Conservation (phyloP, 1,140 invertebrate genomes). For the Leptoteleia sp. region DNA sequence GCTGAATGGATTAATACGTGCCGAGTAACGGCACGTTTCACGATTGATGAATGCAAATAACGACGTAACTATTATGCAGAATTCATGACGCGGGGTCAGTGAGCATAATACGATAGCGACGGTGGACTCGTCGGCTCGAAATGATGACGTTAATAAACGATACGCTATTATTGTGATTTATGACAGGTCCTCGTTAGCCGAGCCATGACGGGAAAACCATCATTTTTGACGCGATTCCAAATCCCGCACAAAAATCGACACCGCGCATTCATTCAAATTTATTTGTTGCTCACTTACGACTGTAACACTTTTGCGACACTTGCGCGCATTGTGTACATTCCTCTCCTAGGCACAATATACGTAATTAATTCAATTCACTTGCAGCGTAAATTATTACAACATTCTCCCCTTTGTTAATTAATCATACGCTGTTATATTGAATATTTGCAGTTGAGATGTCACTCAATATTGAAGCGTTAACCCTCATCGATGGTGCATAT, state of each 20-base stretch:
- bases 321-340: too few relatives aligned
- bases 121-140: conserved; percentile 60
- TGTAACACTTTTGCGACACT: too few relatives aligned
- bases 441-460: too few relatives aligned
- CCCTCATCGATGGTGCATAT: too few relatives aligned
- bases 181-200: conserved; percentile 61
- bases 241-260: neutral
- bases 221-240: conserved; percentile 24
- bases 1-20: conserved; percentile 45
- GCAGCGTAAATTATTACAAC: too few relatives aligned
- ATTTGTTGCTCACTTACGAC: too few relatives aligned
- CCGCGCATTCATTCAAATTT: neutral
- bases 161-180: conserved; percentile 64
- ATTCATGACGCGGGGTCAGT: conserved; percentile 55
- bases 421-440: too few relatives aligned
- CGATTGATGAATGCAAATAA: conserved; percentile 67
- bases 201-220: conserved; percentile 32
- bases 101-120: conserved; percentile 45
- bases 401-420: too few relatives aligned
- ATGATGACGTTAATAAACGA: conserved; percentile 71
- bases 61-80: conserved; percentile 65
- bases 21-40: conserved; percentile 56
- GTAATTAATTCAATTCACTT: too few relatives aligned
- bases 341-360: too few relatives aligned
- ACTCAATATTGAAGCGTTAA: too few relatives aligned